Evolutionary conservation across 2,113 vertebrate species (phyloP).

Genomic region (Ictalurus punctatus): DNA sequence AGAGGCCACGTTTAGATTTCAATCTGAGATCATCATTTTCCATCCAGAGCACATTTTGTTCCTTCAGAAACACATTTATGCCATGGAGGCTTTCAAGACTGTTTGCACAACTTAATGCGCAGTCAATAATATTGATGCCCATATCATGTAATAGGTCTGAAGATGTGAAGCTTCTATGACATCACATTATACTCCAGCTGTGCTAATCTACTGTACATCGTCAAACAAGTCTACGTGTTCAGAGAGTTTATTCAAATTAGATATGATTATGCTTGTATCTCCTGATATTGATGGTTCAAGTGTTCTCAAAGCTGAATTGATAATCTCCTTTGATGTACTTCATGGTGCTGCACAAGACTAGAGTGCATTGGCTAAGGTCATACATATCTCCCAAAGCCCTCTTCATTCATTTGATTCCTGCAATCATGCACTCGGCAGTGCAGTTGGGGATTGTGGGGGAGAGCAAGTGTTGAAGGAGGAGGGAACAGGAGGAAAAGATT

Average conservation of each 20-base stretch:
- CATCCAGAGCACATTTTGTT: not conserved
- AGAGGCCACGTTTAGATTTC: not conserved
- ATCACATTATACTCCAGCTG: not conserved
- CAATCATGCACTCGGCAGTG: constrained; percentile 35
- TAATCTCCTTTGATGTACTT: not conserved
- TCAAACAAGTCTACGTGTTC: not conserved
- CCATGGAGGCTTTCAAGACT: not conserved
- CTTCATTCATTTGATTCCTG: constrained; percentile 18
- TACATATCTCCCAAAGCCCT: not conserved
- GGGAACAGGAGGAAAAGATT: constrained; percentile 41
- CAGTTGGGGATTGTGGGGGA: constrained; percentile 24
- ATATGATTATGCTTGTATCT: not conserved
- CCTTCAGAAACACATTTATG: not conserved
- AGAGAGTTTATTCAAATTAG: not conserved
- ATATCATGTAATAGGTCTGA: not conserved
- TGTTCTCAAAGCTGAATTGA: not conserved
- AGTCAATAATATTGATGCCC: constrained; percentile 15
- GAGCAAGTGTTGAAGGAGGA: not conserved
- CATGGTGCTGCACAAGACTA: not conserved
- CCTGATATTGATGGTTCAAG: not conserved
- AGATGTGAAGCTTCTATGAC: not conserved
- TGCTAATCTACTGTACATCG: too few species aligned
- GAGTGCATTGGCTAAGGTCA: not conserved
- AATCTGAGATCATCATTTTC: not conserved
- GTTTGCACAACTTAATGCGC: not conserved